phyloP scores from a whole-genome alignment of 2,797 vertebrate genomes.

The Chelidonichthys spinosus region DNA sequence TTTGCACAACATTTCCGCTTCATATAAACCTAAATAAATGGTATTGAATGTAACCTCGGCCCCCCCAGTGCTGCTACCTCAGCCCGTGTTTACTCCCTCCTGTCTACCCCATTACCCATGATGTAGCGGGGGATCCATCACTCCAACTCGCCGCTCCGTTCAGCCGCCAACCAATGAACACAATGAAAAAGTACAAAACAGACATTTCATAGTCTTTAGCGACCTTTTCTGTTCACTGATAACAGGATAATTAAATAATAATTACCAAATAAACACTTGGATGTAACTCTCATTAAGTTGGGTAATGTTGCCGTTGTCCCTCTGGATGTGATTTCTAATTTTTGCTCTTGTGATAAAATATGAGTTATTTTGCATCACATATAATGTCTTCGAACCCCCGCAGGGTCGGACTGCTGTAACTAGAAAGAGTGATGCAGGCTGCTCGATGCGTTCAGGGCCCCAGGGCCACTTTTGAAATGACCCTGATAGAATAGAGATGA shows the following conservation, averaged over 20 bases:
- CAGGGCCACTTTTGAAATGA: slow-evolving; percentile 54
- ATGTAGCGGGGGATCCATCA: slow-evolving; percentile 70
- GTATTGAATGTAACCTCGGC: slow-evolving; percentile 63
- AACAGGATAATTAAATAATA: slow-evolving; percentile 73
- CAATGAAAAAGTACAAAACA: slow-evolving; percentile 54
- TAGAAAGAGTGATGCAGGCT: slow-evolving; percentile 47
- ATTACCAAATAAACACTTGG: slow-evolving; percentile 68
- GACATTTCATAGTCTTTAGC: slow-evolving; percentile 4
- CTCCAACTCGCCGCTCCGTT: slow-evolving; percentile 32
- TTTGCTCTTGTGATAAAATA: slow-evolving; percentile 1
- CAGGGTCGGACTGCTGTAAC: slow-evolving; percentile 15
- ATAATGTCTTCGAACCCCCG: slow-evolving; percentile 5
- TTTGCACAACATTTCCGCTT: slow-evolving; percentile 60
- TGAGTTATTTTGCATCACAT: slow-evolving; percentile 21
- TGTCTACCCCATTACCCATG: slow-evolving; percentile 74
- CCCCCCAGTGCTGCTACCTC: slow-evolving; percentile 46
- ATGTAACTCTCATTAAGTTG: slow-evolving; percentile 64
- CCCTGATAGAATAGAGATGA: slow-evolving; percentile 60
- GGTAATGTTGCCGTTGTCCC: slow-evolving; percentile 72
- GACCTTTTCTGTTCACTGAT: slow-evolving; percentile 50
- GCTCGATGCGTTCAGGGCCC: slow-evolving; percentile 60
- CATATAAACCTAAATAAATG: slow-evolving; percentile 71
- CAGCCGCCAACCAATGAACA: slow-evolving; percentile 34
- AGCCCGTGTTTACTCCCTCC: slow-evolving; percentile 55
- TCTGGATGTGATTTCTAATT: slow-evolving; percentile 57